Evolutionary conservation across 2,113 vertebrate genomes (phyloP).

Genomic region (Aptenodytes forsteri): DNA sequence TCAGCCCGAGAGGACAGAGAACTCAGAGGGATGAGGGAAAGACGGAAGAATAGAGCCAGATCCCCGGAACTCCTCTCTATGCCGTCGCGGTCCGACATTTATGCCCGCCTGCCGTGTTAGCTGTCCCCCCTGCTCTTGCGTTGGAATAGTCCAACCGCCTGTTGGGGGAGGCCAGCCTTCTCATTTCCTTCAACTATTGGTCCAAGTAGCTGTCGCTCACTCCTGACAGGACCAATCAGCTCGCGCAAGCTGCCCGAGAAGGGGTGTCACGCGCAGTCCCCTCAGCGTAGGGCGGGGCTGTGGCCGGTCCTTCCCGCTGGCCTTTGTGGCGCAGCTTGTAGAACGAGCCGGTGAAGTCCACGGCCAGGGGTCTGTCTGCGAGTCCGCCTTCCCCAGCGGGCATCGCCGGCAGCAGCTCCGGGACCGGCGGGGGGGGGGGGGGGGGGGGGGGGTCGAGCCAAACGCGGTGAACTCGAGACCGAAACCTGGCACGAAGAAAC

Average conservation of each 20-base stretch:
- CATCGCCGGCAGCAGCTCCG: not conserved
- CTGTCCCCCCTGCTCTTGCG: accelerated
- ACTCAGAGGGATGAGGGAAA: accelerated
- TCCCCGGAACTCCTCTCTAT: accelerated
- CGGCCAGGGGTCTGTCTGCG: accelerated
- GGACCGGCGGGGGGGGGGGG: too few relatives aligned
- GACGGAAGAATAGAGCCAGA: accelerated
- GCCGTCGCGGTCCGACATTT: accelerated
- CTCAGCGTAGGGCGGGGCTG: accelerated
- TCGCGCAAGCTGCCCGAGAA: accelerated
- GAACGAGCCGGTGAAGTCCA: accelerated
- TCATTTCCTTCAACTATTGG: not conserved
- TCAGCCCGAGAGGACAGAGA: accelerated
- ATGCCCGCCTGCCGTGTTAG: accelerated
- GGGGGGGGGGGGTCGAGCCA: too few relatives aligned
- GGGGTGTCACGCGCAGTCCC: not conserved
- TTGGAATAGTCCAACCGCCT: not conserved
- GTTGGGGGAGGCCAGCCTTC: not conserved
- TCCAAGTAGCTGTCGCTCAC: not conserved
- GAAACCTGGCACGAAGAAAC: not conserved
- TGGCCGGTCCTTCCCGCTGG: accelerated
- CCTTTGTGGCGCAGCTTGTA: accelerated
- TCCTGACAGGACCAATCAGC: not conserved
- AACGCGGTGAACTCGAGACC: too few relatives aligned
- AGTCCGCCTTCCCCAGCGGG: not conserved